Evolutionary conservation across 1,140 invertebrate genomes (phyloP), one percentile per base, ranked within the genome.

Genomic region (Halesus radiatus): DNA sequence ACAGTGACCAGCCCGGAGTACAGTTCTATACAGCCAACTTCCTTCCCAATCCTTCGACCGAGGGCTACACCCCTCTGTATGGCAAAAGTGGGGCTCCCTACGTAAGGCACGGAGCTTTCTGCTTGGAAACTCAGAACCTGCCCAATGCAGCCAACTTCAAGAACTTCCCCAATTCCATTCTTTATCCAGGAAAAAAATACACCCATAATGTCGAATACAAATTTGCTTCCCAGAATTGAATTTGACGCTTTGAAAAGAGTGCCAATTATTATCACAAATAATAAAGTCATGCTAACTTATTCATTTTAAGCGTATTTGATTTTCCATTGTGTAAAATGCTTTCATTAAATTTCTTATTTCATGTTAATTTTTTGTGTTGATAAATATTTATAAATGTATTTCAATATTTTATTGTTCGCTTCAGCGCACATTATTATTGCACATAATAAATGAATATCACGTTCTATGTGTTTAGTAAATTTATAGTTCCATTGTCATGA

Each of bases 61-160:
- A 50, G 13, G 62, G 29, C 22, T 54, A 70, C 66, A 32, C 53
- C 45, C 64, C 62, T 13, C 18, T 70, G 15, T 52, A 72, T 52
- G 97, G 96, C 3, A 97, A 98, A 89, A 87, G 88, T 1, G 93
- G 92, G 13, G 88, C 88, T 0, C 85, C 86, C 0, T 98, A 98
- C 85, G 90, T 91, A 15, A 93, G 93, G 81, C 96, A 98, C 83
- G 94, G 93, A 0, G 95, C 93, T 1, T 94, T 98, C 81, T 98
- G 96, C 85, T 88, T 98, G 50, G 97, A 98, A 88, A 96, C 97
- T 0, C 97, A 98, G 88, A 96, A 95, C 84, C 98, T 94, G 90
- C 97, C 97, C 0, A 95, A 99, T 89, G 95, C 97, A 13, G 88
- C 98, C 1, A 96, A 98, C 90, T 56, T 78, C 78, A 76, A 60